These are phyloP conservation scores for Anastatus disparis DNA, from an alignment of 1,140 invertebrate genomes.

Conservation along the genomic window DNA sequence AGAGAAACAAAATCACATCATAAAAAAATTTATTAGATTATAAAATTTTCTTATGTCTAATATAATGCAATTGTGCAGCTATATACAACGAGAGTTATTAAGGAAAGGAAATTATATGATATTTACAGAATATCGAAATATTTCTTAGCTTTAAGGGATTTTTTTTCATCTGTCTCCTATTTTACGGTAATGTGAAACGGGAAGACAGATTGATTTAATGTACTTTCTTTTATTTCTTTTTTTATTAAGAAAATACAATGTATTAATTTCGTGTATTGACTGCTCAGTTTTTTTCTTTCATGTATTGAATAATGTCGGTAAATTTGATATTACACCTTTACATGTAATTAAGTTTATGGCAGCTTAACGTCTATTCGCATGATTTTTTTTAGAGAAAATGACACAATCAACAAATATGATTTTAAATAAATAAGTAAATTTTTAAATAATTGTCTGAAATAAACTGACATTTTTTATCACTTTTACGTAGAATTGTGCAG, in stretches of 20 bases:
- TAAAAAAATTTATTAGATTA: constrained; percentile 53
- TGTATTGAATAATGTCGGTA: constrained; percentile 35
- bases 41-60: constrained; percentile 58
- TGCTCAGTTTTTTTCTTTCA: constrained; percentile 34
- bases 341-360: constrained; percentile 51
- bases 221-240: constrained; percentile 40
- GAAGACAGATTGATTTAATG: constrained; percentile 33
- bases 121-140: constrained; percentile 52
- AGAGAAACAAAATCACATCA: constrained; percentile 28
- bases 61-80: constrained; percentile 46
- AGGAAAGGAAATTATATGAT: constrained; percentile 44
- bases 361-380: constrained; percentile 45
- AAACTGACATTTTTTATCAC: constrained; percentile 17
- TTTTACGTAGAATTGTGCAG: constrained; percentile 24
- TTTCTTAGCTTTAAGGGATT: constrained; percentile 49
- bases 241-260: constrained; percentile 38
- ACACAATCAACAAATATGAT: neutral
- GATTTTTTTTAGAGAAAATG: constrained; percentile 28
- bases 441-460: neutral
- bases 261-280: constrained; percentile 39
- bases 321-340: constrained; percentile 46
- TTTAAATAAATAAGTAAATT: constrained; percentile 14
- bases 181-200: constrained; percentile 32
- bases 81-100: constrained; percentile 49
- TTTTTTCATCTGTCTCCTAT: constrained; percentile 36